Evolutionary conservation across 2,888 invertebrate genomes (phyloP), one percentile per base, ranked within the genome.

Genomic region (Cerastoderma edule): DNA sequence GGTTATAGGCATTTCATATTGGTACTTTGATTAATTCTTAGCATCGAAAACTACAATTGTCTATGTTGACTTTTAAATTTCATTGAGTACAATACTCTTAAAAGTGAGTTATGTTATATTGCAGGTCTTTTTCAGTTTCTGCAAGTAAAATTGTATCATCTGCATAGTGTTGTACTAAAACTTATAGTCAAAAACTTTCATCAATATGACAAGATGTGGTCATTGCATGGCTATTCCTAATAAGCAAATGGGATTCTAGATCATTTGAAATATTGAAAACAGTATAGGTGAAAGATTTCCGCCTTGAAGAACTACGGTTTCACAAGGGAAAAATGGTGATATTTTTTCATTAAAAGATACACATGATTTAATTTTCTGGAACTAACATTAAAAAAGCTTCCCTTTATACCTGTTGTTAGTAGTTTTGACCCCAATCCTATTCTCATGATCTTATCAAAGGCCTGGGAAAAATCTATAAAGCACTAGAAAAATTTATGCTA

Each of bases 111-210:
- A n/a, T 16, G 2, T 3, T 68, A 27, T 57, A 13, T 44, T 44
- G 44, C 10, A 69, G 32, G 19, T 60, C 60, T 2, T 44, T 22
- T 16, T 28, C 28, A 16, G 4, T 32, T 0, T 46, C 22, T n/a
- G n/a, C n/a, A 16, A 70, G 13, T 32, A 63, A 13, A 1, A 70
- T 54, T n/a, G 70, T 70, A 24, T 70, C 70, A 22, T 70, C 70
- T 13, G 70, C 53, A 53, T 10, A 8, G 8, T 53, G n/a, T n/a
- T n/a, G n/a, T n/a, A n/a, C n/a, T n/a, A n/a, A n/a, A n/a, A n/a
- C n/a, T n/a, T n/a, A n/a, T n/a, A n/a, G n/a, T n/a, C n/a, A n/a
- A n/a, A n/a, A n/a, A n/a, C n/a, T n/a, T n/a, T n/a, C n/a, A n/a
- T n/a, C n/a, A n/a, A n/a, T n/a, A n/a, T n/a, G n/a, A n/a, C n/a